Conservation (phyloP, 2,113 vertebrate genomes). For the Thryonomys swinderianus region DNA sequence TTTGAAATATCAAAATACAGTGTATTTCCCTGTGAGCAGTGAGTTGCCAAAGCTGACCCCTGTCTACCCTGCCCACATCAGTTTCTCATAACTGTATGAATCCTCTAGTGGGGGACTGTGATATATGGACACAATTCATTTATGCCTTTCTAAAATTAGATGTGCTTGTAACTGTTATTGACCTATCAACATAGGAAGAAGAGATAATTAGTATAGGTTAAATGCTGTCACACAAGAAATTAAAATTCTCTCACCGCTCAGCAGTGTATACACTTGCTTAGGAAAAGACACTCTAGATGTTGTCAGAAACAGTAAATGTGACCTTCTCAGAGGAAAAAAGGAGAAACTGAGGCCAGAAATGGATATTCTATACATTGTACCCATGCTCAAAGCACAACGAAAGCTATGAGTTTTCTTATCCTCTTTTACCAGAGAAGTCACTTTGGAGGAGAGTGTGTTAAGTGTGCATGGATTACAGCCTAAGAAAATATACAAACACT, state of each 20-base stretch:
- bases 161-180: background rate
- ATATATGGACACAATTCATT: background rate
- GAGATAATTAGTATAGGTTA: background rate
- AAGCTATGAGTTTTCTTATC: background rate
- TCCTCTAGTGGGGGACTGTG: background rate
- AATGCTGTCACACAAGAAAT: background rate
- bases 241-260: background rate
- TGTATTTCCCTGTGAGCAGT: background rate
- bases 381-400: background rate
- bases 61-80: background rate
- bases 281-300: background rate
- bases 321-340: background rate
- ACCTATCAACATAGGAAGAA: background rate
- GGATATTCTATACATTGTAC: background rate
- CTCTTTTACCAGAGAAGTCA: background rate
- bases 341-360: background rate
- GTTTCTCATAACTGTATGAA: slow-evolving; percentile 19
- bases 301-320: background rate
- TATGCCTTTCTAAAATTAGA: slow-evolving; percentile 19
- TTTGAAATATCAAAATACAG: background rate
- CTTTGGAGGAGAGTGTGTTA: background rate
- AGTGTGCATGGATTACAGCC: background rate
- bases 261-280: background rate
- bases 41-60: background rate
- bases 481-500: background rate